Evolutionary conservation across 2,888 invertebrate genomes (phyloP), one percentile per base, ranked within the genome.

Genomic region (Prostheceraeus crozeri): DNA sequence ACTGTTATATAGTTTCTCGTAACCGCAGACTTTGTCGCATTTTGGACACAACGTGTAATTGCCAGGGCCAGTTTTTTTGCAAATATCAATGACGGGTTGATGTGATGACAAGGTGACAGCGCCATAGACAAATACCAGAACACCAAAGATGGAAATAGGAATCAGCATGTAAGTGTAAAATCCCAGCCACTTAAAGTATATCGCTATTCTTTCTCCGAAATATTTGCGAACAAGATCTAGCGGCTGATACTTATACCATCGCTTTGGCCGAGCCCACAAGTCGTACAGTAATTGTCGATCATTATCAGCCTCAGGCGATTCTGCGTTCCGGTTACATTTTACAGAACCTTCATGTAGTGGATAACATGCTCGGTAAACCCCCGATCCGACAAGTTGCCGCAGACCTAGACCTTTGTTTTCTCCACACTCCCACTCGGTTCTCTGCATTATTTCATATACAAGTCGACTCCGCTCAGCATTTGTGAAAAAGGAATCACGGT

Each of bases 241-340:
- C 0, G 94, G 93, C 71, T 96, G 94, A 62, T 85, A 85, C 72
- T 90, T 91, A 77, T 84, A 89, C 86, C 89, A 91, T 70, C 85
- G 85, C 6, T 82, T 80, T 0, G 89, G 88, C 63, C 85, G 82
- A 0, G 91, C 91, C 96, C 96, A 96, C 73, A 89, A 85, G 63
- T 87, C 80, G 73, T 90, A 91, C 1, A 96, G 78, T 3, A 89
- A 77, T 80, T 68, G 45, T 81, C 79, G 64, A 81, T 79, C 68
- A 81, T 80, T 4, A 81, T 70, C 0, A 81, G 81, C 66, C 81
- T 81, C 66, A 80, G 80, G 68, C 80, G 80, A 69, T 78, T n/a
- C n/a, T n/a, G n/a, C n/a, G n/a, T n/a, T n/a, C n/a, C n/a, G n/a
- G n/a, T n/a, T n/a, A n/a, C n/a, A n/a, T n/a, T n/a, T n/a, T n/a